These are phyloP conservation scores for Epizoanthus ramosus DNA, from an alignment of 92 coral and sea anemone genomes.

Conservation along the genomic window DNA sequence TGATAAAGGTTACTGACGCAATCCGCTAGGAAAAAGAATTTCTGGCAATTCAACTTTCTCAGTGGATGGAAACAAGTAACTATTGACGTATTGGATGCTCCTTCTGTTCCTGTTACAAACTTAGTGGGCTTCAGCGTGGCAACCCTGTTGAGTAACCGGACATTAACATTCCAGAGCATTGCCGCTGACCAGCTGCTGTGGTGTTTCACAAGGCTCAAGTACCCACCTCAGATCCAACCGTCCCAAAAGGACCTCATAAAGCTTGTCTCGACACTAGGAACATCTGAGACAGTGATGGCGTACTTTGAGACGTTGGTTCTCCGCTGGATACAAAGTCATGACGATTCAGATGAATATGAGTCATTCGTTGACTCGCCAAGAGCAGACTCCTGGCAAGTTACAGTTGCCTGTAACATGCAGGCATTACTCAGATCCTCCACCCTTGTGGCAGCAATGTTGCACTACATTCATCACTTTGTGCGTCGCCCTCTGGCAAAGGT, in stretches of 20 bases:
- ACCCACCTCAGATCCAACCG: slow-evolving; percentile 19
- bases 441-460: slow-evolving; percentile 50
- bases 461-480: slow-evolving; percentile 36
- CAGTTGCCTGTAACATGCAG: slow-evolving; percentile 54
- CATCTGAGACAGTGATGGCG: slow-evolving; percentile 24
- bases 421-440: slow-evolving; percentile 58
- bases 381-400: slow-evolving; percentile 55
- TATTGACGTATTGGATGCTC: slow-evolving; percentile 35
- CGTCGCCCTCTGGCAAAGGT: slow-evolving; percentile 59
- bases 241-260: slow-evolving; percentile 12
- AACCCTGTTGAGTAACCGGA: slow-evolving; percentile 17
- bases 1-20: too few species aligned
- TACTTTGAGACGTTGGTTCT: slow-evolving; percentile 39
- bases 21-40: background rate
- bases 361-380: slow-evolving; percentile 33
- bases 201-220: slow-evolving; percentile 54
- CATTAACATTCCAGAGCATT: slow-evolving; percentile 41
- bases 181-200: slow-evolving; percentile 39
- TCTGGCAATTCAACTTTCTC: slow-evolving; percentile 42
- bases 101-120: slow-evolving; percentile 22
- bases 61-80: slow-evolving; percentile 51
- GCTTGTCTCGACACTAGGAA: slow-evolving; percentile 10
- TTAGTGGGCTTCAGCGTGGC: slow-evolving; percentile 33
- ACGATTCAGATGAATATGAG: slow-evolving; percentile 26
- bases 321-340: slow-evolving; percentile 18